Percentiles rank a stretch among this genome's conserved stretches.
phyloP scores from a whole-genome alignment of 1,140 invertebrate species.

The Procambarus clarkii region DNA sequence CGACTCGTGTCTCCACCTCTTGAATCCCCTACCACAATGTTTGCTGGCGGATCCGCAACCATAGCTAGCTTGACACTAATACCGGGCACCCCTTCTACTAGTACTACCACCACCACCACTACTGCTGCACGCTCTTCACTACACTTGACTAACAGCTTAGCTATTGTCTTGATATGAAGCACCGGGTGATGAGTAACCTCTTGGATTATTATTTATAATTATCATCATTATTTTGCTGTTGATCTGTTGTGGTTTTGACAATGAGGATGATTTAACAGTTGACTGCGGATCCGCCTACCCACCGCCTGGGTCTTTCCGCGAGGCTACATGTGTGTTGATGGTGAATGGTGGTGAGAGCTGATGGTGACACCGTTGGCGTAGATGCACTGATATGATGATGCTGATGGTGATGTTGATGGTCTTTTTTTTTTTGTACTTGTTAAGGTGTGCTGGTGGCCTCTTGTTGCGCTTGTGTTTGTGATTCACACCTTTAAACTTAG shows the following conservation, averaged over 20 bases:
- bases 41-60: slow-evolving; percentile 21
- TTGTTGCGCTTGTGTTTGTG: not conserved
- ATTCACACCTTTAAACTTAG: not conserved
- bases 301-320: slow-evolving; percentile 31
- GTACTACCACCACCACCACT: not conserved
- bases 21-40: slow-evolving; percentile 12
- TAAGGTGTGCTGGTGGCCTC: slow-evolving; percentile 1
- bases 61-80: not conserved
- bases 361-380: slow-evolving; percentile 11
- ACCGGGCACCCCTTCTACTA: not conserved
- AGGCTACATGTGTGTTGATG: slow-evolving; percentile 36
- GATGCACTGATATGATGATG: slow-evolving; percentile 14
- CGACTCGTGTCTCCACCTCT: not conserved
- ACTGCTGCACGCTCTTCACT: not conserved
- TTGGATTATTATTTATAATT: not conserved
- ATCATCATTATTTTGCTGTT: not conserved
- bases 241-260: not conserved
- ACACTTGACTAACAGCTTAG: not conserved
- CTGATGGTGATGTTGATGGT: slow-evolving; percentile 8
- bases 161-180: not conserved
- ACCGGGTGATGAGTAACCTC: slow-evolving; percentile 1
- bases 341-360: slow-evolving; percentile 15
- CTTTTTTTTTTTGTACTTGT: not conserved
- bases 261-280: not conserved
- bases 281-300: slow-evolving; percentile 11